Evolutionary conservation across 2,113 vertebrate species (phyloP).

Genomic region (Octodon degus): DNA sequence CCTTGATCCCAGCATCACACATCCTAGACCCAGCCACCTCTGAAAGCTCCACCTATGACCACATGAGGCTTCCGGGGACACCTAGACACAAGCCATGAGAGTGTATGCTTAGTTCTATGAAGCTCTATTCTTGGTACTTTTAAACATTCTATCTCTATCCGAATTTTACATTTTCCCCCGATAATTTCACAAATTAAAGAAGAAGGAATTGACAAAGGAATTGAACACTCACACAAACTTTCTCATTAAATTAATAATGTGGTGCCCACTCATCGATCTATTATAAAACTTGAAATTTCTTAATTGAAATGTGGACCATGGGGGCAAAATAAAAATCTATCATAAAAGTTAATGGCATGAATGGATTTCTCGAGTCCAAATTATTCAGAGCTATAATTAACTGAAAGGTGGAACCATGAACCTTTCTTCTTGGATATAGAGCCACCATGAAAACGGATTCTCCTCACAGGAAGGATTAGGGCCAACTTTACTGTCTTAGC

Average conservation of each 20-base stretch:
- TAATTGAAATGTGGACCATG: constrained; percentile 75
- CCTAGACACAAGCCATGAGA: neutral
- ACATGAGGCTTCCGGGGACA: neutral
- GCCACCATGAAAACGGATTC: neutral
- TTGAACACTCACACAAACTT: constrained; percentile 61
- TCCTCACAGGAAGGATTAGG: neutral
- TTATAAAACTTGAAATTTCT: constrained; percentile 79
- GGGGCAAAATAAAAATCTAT: constrained; percentile 66
- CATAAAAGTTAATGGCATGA: constrained; percentile 48
- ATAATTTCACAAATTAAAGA: constrained; percentile 54
- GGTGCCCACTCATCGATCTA: constrained; percentile 70
- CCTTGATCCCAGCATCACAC: neutral
- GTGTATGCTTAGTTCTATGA: neutral
- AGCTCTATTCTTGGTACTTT: neutral
- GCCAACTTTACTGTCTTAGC: neutral
- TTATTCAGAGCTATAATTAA: constrained; percentile 70
- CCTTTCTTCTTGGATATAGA: constrained; percentile 4
- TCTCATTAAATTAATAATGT: constrained; percentile 77
- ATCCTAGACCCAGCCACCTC: neutral
- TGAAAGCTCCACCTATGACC: neutral
- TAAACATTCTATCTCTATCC: neutral
- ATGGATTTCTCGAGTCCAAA: constrained; percentile 54
- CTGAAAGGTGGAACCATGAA: constrained; percentile 41
- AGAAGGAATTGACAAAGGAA: constrained; percentile 48
- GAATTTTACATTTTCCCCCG: constrained; percentile 41